A percentile compares a stretch with the other conserved stretches of the same genome.
Conservation (phyloP, 2,113 vertebrate species). For the Stictonetta naevosa region DNA sequence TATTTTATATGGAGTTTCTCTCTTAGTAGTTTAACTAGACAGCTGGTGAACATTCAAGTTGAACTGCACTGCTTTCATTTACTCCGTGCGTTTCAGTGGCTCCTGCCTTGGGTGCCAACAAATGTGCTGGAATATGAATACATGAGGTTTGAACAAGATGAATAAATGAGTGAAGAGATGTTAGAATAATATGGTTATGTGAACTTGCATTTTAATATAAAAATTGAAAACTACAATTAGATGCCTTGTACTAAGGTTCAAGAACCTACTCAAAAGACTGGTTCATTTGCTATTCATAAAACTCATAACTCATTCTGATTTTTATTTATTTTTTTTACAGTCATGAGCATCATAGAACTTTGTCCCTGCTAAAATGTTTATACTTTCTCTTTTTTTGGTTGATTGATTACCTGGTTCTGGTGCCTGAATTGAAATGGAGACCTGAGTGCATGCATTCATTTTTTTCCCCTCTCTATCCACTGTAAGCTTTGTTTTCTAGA, state of each 20-base stretch:
- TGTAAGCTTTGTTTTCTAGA: not conserved
- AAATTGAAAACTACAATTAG: not conserved
- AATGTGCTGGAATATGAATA: accelerated
- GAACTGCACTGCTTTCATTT: not conserved
- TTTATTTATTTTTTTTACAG: not conserved
- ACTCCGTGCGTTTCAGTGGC: not conserved
- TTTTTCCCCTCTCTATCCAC: not conserved
- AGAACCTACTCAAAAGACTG: not conserved
- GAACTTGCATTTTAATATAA: accelerated
- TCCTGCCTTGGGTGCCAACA: not conserved
- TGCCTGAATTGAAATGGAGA: not conserved
- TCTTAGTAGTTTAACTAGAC: not conserved
- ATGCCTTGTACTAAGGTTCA: not conserved
- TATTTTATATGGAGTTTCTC: too few relatives aligned
- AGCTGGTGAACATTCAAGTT: not conserved
- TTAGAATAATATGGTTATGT: not conserved
- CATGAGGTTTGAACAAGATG: not conserved
- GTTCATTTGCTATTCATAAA: not conserved
- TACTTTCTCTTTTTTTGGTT: not conserved
- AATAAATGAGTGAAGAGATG: not conserved
- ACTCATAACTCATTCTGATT: not conserved
- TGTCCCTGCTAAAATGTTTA: not conserved
- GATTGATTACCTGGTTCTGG: not conserved
- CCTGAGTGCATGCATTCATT: accelerated
- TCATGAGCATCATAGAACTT: not conserved